Percentiles rank a stretch among this genome's conserved stretches.
Evolutionary conservation across 2,113 vertebrate species (phyloP).

Genomic region (Lampris megalopsis): DNA sequence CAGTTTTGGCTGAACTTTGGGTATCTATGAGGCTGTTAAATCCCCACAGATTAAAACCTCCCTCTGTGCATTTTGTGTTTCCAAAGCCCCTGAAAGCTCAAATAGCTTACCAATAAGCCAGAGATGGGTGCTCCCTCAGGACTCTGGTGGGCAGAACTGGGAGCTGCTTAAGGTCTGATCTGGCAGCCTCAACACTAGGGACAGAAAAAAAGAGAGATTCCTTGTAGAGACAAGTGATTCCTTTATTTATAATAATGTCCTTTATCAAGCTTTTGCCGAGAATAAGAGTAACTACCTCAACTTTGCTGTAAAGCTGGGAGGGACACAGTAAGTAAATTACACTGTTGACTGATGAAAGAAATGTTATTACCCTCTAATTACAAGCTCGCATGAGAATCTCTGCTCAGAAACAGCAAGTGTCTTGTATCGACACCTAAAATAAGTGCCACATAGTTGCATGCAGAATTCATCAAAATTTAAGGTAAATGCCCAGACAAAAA

Average conservation of each 20-base stretch:
- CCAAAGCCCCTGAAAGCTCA: conserved; percentile 3
- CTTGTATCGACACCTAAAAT: conserved; percentile 8
- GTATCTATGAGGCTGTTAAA: conserved; percentile 6
- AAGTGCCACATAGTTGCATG: conserved; percentile 6
- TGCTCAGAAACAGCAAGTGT: not conserved
- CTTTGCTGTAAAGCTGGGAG: not conserved
- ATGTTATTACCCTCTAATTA: conserved; percentile 18
- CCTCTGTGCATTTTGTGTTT: conserved; percentile 7
- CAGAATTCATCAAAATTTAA: conserved; percentile 16
- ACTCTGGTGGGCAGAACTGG: conserved; percentile 92
- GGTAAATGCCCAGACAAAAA: conserved; percentile 38
- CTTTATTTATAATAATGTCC: not conserved
- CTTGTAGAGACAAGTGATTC: not conserved
- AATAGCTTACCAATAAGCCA: conserved; percentile 90
- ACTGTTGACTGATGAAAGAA: conserved; percentile 11
- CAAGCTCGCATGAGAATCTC: conserved; percentile 3
- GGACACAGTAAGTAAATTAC: conserved; percentile 1
- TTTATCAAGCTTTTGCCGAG: not conserved
- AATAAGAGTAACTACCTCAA: not conserved
- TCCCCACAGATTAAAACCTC: not conserved
- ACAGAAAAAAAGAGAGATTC: not conserved
- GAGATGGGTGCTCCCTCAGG: conserved; percentile 94
- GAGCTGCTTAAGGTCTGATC: conserved; percentile 90
- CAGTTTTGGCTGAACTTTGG: not conserved
- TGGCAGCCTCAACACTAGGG: conserved; percentile 88